phyloP scores from a whole-genome alignment of 1,140 invertebrate species.

The Neodiprion lecontei region DNA sequence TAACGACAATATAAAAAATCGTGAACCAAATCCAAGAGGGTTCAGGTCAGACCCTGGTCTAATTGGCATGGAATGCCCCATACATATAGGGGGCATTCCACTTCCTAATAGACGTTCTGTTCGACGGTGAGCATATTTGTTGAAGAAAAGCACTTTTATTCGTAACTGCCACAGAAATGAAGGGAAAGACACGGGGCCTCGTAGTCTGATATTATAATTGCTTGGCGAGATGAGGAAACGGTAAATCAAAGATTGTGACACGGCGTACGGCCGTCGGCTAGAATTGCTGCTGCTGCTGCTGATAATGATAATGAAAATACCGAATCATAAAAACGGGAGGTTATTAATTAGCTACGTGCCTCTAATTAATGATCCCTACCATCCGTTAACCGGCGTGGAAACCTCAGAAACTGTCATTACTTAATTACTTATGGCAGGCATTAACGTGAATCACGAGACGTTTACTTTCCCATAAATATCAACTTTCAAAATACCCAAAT shows the following conservation, averaged over 20 bases:
- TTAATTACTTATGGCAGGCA: background rate
- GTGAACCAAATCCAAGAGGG: too few relatives aligned
- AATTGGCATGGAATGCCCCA: too few relatives aligned
- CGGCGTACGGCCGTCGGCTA: background rate
- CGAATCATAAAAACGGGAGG: background rate
- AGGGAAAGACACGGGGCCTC: too few relatives aligned
- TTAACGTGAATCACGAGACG: constrained; percentile 2
- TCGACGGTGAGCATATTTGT: too few relatives aligned
- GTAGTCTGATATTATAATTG: background rate
- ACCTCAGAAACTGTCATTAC: background rate
- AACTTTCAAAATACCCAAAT: too few relatives aligned
- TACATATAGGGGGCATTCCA: too few relatives aligned
- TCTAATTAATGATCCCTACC: background rate
- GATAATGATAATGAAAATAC: background rate
- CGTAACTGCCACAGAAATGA: too few relatives aligned
- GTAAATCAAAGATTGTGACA: background rate
- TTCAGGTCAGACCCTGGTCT: too few relatives aligned
- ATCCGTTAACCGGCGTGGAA: background rate
- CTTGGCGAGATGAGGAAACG: background rate
- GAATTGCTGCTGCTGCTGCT: too few relatives aligned
- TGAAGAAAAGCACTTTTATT: too few relatives aligned
- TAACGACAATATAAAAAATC: too few relatives aligned
- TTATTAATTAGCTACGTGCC: background rate
- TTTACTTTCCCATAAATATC: constrained; percentile 2
- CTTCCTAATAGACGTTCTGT: too few relatives aligned